A percentile compares a stretch with the other conserved stretches of the same genome.
phyloP scores from a whole-genome alignment of 2,797 vertebrate genomes.

The Acanthiza pusilla region DNA sequence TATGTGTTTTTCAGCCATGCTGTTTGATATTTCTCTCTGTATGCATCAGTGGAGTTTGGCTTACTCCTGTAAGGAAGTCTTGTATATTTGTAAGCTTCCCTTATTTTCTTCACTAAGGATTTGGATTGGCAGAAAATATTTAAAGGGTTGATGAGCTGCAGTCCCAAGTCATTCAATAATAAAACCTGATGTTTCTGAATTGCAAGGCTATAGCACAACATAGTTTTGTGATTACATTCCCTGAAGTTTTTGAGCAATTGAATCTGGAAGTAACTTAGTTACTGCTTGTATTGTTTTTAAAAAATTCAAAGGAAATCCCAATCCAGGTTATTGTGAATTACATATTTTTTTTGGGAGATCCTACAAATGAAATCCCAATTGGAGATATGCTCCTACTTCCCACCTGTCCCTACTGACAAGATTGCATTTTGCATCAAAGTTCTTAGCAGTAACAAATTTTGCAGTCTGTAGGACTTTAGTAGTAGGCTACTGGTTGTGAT shows the following conservation, averaged over 20 bases:
- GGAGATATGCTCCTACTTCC: neutral
- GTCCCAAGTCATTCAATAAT: neutral
- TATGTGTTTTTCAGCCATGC: neutral
- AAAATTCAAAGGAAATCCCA: neutral
- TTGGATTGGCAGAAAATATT: neutral
- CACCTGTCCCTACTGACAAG: neutral
- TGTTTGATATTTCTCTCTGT: neutral
- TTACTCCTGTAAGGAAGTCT: neutral
- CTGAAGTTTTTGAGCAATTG: neutral
- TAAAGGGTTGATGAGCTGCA: neutral
- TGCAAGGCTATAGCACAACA: neutral
- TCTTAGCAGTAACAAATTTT: neutral
- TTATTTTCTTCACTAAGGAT: neutral
- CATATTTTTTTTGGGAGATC: neutral
- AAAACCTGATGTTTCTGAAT: neutral
- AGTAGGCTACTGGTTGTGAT: neutral
- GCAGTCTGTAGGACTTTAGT: neutral
- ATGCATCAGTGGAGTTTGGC: neutral
- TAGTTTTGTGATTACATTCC: neutral
- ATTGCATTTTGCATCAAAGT: neutral
- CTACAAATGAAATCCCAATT: neutral
- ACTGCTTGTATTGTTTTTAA: neutral
- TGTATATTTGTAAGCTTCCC: neutral
- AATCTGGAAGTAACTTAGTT: neutral
- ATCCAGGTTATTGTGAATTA: neutral